Percentiles rank a stretch among this genome's conserved stretches.
Conservation (phyloP, 2,888 invertebrate species). For the Epinotia nisella region DNA sequence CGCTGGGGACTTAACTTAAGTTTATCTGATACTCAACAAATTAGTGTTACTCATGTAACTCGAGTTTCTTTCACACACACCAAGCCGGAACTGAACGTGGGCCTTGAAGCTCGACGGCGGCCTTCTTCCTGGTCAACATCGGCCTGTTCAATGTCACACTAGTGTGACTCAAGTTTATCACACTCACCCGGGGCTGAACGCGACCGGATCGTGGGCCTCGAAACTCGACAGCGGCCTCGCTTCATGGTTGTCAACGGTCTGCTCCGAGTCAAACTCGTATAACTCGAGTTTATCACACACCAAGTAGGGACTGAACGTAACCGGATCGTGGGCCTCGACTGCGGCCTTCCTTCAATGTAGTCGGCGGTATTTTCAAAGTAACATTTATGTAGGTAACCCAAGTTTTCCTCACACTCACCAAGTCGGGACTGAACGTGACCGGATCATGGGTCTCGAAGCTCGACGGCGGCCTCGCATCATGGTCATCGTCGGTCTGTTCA, state of each 20-base stretch:
- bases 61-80: constrained; percentile 55
- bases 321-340: not conserved
- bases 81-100: constrained; percentile 73
- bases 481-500: constrained; percentile 78
- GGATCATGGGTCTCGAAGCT: constrained; percentile 71
- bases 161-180: constrained; percentile 55
- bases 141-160: constrained; percentile 65
- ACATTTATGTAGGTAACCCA: not conserved
- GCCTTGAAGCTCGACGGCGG: constrained; percentile 68
- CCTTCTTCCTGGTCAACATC: constrained; percentile 69
- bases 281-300: constrained; percentile 50
- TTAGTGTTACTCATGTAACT: not conserved
- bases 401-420: constrained; percentile 58
- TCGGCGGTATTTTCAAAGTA: not conserved
- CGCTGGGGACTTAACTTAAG: too few species aligned
- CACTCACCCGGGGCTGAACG: constrained; percentile 45
- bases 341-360: not conserved
- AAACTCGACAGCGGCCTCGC: constrained; percentile 65
- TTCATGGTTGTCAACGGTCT: constrained; percentile 72
- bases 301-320: not conserved
- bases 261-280: constrained; percentile 65
- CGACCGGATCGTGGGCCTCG: constrained; percentile 70
- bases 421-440: constrained; percentile 72
- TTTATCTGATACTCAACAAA: too few species aligned
- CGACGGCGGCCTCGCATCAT: constrained; percentile 65